Evolutionary conservation across 2,888 invertebrate genomes (phyloP).

Genomic region (Tetrapedia diversipes): DNA sequence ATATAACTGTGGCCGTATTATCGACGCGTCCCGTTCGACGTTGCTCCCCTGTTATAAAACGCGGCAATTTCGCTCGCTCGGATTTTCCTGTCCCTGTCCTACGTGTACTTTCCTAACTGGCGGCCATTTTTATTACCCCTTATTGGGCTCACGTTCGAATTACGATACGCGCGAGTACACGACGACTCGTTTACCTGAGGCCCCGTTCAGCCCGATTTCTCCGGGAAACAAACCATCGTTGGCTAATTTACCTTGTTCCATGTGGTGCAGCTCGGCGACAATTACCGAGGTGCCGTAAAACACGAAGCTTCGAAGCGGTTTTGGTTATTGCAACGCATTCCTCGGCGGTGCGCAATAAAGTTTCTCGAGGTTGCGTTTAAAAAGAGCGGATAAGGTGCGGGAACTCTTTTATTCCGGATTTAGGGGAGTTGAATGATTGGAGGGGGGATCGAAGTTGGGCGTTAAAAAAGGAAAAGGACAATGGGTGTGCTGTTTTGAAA

Average conservation of each 20-base stretch:
- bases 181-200: neutral
- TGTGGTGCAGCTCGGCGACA: neutral
- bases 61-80: neutral
- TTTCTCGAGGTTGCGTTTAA: neutral
- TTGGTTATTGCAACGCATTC: neutral
- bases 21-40: constrained; percentile 1
- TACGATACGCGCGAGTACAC: neutral
- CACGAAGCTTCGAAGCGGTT: rapidly evolving
- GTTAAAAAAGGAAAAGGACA: too few species aligned
- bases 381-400: neutral
- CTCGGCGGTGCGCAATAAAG: neutral
- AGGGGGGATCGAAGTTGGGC: neutral
- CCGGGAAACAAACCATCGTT: neutral
- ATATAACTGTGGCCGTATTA: constrained; percentile 41
- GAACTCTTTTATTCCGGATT: neutral
- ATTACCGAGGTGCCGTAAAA: constrained; percentile 10
- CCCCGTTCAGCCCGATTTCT: neutral
- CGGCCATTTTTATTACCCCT: constrained; percentile 16
- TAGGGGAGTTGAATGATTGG: neutral
- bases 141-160: neutral
- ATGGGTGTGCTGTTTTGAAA: too few species aligned
- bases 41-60: constrained; percentile 1
- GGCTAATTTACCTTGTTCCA: neutral
- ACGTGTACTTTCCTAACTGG: constrained; percentile 2
- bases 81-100: constrained; percentile 9